A percentile compares a stretch with the other conserved stretches of the same genome.
Conservation (phyloP, 2,797 vertebrate species). For the Acropternis orthonyx region DNA sequence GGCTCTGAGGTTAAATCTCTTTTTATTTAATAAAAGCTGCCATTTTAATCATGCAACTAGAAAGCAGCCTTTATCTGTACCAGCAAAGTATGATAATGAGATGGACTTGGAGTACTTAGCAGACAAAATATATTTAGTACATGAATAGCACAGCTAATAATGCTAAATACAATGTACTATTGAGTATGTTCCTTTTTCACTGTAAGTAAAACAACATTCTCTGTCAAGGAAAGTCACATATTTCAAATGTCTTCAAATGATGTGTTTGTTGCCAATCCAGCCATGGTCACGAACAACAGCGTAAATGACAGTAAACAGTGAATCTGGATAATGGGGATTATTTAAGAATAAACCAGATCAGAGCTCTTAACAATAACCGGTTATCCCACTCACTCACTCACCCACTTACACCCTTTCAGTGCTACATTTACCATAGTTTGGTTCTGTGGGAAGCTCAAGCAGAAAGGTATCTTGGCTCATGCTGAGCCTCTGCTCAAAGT, state of each 20-base stretch:
- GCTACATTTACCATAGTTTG: not conserved
- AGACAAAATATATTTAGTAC: not conserved
- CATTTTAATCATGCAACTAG: not conserved
- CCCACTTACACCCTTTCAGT: not conserved
- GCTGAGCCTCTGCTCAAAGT: not conserved
- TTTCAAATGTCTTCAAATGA: not conserved
- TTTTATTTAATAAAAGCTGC: not conserved
- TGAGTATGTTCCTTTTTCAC: not conserved
- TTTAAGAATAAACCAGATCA: not conserved
- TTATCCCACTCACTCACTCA: not conserved
- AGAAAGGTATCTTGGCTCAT: not conserved
- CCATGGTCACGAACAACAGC: not conserved
- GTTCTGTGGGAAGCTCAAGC: not conserved
- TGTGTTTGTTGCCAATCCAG: not conserved
- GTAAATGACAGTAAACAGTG: not conserved
- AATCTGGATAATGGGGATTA: not conserved
- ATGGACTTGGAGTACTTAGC: not conserved
- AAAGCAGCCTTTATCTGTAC: not conserved
- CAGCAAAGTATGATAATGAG: not conserved
- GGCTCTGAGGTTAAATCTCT: not conserved
- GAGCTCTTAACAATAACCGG: not conserved
- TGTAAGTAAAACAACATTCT: not conserved
- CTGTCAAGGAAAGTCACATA: not conserved
- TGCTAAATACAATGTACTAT: not conserved
- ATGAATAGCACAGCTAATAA: not conserved